Base-by-base conservation (phyloP, 2,888 invertebrate genomes). In the Drosophila niveifrons region DNA sequence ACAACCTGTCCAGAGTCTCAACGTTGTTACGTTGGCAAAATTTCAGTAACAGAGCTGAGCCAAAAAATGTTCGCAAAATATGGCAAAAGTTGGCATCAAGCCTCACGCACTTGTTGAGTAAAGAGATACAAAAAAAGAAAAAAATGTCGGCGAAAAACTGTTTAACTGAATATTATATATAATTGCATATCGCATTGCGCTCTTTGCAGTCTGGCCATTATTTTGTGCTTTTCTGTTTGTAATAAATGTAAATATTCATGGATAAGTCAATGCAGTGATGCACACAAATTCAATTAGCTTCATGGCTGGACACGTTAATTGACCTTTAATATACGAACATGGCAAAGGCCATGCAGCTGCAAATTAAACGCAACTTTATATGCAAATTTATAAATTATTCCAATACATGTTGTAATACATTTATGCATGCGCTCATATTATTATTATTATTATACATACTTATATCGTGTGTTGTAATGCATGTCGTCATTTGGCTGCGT, bases 261-360 rank as follows among this genome's bases (percentile, higher is more conserved):
- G 46, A 59, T 56, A 57, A 53, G 63, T 63, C 41, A 11, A 43
- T 64, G 68, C 82, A 69, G 17, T 78, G 75, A 73, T 70, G 82
- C 73, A 78, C 44, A 68, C 47, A 63, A 65, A 82, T 82, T 80
- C 76, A 82, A 82, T 82, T 85, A 82, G 53, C 56, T 66, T 72
- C 72, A 72, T 66, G 77, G 57, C 68, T 63, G 69, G 64, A 52
- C 72, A 67, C 69, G 78, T 78, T 82, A 85, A 82, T 82, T 82
- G 82, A 82, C 68, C 71, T 82, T 77, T 77, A 81, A 74, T 65
- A 67, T 28, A 57, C 29, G 43, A 50, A 28, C 46, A 18, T 8
- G 6, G 23, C 36, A 31, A 43, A 18, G 3, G 44, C 15, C 46
- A 29, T 23, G 9, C 36, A 55, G 17, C 46, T 58, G 8, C 13